These are phyloP conservation scores for Xyrauchen texanus DNA, from an alignment of 2,113 vertebrate genomes.

Conservation along the genomic window DNA sequence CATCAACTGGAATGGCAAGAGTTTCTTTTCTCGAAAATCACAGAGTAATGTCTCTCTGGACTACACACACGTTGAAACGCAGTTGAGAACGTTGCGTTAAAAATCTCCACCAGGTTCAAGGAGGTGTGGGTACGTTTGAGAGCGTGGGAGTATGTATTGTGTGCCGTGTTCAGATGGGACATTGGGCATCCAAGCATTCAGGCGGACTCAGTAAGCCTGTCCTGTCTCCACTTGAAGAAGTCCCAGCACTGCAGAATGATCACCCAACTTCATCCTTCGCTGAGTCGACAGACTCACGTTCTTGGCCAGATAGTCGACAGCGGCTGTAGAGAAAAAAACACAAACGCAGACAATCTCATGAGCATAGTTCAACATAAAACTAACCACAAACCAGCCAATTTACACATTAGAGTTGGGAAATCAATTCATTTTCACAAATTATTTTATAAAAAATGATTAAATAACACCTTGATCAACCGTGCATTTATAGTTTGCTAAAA, in stretches of 20 bases:
- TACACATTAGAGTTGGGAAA: not conserved
- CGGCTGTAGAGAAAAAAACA: conserved; percentile 71
- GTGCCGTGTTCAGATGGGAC: not conserved
- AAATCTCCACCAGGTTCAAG: not conserved
- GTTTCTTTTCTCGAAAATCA: conserved; percentile 1
- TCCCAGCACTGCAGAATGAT: conserved; percentile 95
- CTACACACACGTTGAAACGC: not conserved
- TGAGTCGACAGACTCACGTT: conserved; percentile 97
- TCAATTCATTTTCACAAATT: too few relatives aligned
- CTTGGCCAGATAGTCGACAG: conserved; percentile 98
- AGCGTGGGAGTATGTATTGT: not conserved
- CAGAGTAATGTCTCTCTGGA: not conserved
- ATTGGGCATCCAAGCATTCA: too few relatives aligned
- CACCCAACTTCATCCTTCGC: conserved; percentile 97
- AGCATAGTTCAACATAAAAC: not conserved
- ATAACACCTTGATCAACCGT: too few relatives aligned
- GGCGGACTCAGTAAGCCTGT: conserved; percentile 86
- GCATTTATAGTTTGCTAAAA: too few relatives aligned
- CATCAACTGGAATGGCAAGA: conserved; percentile 1
- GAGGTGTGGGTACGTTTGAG: not conserved
- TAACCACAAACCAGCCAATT: not conserved
- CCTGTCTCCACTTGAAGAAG: conserved; percentile 98
- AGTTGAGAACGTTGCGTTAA: too few relatives aligned
- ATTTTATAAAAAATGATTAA: too few relatives aligned
- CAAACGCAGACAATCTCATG: not conserved